Conservation (phyloP, 2,797 vertebrate species). For the Echiichthys vipera region DNA sequence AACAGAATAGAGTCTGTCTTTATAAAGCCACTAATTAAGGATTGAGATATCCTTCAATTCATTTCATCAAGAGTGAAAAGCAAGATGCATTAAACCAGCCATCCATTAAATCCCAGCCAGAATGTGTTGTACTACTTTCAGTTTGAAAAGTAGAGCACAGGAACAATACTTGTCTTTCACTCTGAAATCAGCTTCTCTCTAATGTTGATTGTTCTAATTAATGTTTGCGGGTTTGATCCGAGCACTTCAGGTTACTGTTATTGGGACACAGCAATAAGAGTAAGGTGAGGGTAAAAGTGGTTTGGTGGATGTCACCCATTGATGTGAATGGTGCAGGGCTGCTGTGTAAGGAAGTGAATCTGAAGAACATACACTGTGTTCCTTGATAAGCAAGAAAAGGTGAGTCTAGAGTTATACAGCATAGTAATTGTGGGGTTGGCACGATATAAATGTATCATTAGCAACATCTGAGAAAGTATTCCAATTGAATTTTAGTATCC, state of each 20-base stretch:
- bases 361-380: constrained; percentile 41
- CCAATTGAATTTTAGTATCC: constrained; percentile 3
- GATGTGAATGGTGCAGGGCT: constrained; percentile 43
- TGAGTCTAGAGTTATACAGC: constrained; percentile 15
- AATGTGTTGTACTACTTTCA: not conserved
- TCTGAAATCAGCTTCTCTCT: not conserved
- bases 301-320: constrained; percentile 49
- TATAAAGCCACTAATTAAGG: constrained; percentile 8
- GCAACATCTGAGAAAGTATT: not conserved
- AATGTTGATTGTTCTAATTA: not conserved
- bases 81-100: not conserved
- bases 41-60: constrained; percentile 6
- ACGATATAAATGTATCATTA: constrained; percentile 51
- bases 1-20: constrained; percentile 10
- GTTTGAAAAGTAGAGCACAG: constrained; percentile 7
- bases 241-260: constrained; percentile 31
- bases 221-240: not conserved
- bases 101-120: not conserved
- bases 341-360: constrained; percentile 31
- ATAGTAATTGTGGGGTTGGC: constrained; percentile 64
- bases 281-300: constrained; percentile 30
- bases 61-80: not conserved
- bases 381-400: constrained; percentile 15
- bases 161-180: not conserved
- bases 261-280: constrained; percentile 73